A percentile compares a stretch with the other conserved stretches of the same genome.
Conservation (phyloP, 92 coral and sea anemone genomes). For the Umimayanthus kanabou region DNA sequence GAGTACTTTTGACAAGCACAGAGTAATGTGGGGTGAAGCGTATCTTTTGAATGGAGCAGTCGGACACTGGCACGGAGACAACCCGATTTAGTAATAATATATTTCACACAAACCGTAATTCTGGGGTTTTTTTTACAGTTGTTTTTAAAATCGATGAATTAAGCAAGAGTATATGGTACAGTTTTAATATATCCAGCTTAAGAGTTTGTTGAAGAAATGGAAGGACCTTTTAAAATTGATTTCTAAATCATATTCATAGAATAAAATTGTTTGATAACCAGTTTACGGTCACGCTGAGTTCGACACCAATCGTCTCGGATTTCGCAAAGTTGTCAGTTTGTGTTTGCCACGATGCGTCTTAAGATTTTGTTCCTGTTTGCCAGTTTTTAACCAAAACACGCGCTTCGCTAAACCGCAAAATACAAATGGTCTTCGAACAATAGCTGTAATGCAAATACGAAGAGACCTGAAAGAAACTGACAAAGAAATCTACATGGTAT, state of each 20-base stretch:
- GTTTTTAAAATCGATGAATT: too few relatives aligned
- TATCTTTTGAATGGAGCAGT: too few relatives aligned
- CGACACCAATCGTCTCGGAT: not conserved
- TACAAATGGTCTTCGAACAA: conserved; percentile 15
- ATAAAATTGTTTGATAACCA: not conserved
- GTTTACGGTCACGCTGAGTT: not conserved
- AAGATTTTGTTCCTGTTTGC: not conserved
- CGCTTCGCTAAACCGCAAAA: conserved; percentile 20
- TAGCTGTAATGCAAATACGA: conserved; percentile 2
- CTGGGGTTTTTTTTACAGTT: too few relatives aligned
- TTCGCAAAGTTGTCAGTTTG: not conserved
- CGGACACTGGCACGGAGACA: too few relatives aligned
- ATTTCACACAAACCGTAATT: too few relatives aligned
- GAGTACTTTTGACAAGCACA: too few relatives aligned
- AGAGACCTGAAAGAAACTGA: conserved; percentile 4
- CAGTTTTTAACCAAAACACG: conserved; percentile 25
- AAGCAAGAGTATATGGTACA: too few relatives aligned
- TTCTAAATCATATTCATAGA: not conserved
- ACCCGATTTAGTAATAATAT: too few relatives aligned
- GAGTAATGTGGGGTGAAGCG: too few relatives aligned
- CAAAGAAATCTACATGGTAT: conserved; percentile 45
- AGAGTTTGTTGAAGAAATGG: not conserved
- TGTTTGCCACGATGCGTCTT: conserved; percentile 7
- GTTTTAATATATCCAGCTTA: not conserved
- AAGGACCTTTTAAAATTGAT: not conserved